Conservation (phyloP, 1,140 invertebrate species). For the Caerostris darwini region DNA sequence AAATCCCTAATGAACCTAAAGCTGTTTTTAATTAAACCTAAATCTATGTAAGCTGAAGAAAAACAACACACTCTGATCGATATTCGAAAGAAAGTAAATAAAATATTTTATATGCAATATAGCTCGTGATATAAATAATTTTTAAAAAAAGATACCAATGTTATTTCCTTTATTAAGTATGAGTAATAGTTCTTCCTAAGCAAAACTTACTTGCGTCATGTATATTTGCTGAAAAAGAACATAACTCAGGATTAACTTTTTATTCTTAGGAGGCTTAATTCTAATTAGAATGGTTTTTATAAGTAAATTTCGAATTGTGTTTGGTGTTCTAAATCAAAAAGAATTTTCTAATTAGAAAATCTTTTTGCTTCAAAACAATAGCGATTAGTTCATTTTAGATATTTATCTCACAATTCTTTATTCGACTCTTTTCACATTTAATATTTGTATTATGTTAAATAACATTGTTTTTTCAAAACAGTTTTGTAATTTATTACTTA, state of each 20-base stretch:
- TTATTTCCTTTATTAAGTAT: background rate
- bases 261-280: background rate
- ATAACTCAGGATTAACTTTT: background rate
- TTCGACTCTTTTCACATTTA: too few species aligned
- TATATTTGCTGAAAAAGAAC: background rate
- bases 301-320: background rate
- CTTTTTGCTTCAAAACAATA: too few species aligned
- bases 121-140: background rate
- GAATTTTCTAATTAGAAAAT: background rate
- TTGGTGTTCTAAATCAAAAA: background rate
- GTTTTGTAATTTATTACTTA: too few species aligned
- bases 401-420: too few species aligned
- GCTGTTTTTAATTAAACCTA: background rate
- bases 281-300: background rate
- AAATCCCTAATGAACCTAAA: slow-evolving; percentile 3
- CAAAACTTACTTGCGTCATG: background rate
- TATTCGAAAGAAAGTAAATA: background rate
- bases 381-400: too few species aligned
- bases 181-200: background rate
- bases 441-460: too few species aligned
- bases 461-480: too few species aligned
- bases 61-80: background rate
- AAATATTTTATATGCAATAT: background rate
- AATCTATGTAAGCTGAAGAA: background rate
- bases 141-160: background rate